A percentile compares a stretch with the other conserved stretches of the same genome.
Conservation (phyloP, 2,888 invertebrate species). For the Trissoscelio sp. region DNA sequence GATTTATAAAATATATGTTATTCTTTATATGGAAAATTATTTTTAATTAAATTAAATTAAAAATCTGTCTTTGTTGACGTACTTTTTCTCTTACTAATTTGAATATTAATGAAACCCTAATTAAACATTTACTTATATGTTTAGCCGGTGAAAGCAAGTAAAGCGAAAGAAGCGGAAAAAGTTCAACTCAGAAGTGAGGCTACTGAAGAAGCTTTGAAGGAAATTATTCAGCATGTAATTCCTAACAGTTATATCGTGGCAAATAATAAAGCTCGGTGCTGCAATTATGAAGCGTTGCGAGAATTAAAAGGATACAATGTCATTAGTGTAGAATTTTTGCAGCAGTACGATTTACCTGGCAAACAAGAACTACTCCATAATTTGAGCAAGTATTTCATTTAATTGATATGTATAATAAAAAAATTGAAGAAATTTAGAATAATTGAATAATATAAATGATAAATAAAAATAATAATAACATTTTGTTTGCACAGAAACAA, state of each 20-base stretch:
- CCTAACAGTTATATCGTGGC: slow-evolving; percentile 83
- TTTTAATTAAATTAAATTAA: too few relatives aligned
- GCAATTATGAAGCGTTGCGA: slow-evolving; percentile 80
- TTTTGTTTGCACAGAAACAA: slow-evolving; percentile 83
- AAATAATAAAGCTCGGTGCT: slow-evolving; percentile 80
- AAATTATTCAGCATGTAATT: slow-evolving; percentile 78
- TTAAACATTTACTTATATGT: too few relatives aligned
- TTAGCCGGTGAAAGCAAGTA: slow-evolving; percentile 74
- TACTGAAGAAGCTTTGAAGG: slow-evolving; percentile 81
- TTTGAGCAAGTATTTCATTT: slow-evolving; percentile 78
- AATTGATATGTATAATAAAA: background rate
- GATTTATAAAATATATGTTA: too few relatives aligned
- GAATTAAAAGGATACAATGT: slow-evolving; percentile 81
- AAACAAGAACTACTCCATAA: slow-evolving; percentile 82
- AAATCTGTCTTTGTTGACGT: too few relatives aligned
- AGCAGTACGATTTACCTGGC: slow-evolving; percentile 83
- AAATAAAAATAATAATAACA: background rate
- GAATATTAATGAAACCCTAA: too few relatives aligned
- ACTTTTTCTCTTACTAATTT: too few relatives aligned
- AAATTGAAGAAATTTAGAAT: too few relatives aligned
- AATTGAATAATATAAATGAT: background rate
- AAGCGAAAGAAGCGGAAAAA: slow-evolving; percentile 72
- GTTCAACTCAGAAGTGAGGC: slow-evolving; percentile 75
- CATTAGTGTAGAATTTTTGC: slow-evolving; percentile 83
- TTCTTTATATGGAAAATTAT: too few relatives aligned